Evolutionary conservation across 2,888 invertebrate species (phyloP).

Genomic region (Ernsta delagoae): DNA sequence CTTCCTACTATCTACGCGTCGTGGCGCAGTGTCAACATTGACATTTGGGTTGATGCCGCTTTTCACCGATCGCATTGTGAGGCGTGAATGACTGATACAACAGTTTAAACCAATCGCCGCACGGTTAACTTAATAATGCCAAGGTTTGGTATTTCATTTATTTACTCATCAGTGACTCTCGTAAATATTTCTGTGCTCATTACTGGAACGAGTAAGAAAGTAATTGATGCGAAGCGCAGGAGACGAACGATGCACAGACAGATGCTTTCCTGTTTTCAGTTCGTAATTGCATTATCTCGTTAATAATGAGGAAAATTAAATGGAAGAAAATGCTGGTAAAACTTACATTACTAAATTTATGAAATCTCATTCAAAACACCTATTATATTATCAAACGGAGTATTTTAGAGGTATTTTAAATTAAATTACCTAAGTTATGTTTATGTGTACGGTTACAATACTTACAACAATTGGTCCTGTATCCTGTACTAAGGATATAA

Average conservation of each 20-base stretch:
- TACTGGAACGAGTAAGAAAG: constrained; percentile 8
- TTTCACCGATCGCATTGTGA: constrained; percentile 27
- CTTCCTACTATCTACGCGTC: constrained; percentile 27
- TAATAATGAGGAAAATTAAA: not conserved
- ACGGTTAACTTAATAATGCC: constrained; percentile 16
- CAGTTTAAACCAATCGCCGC: constrained; percentile 9
- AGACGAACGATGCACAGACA: not conserved
- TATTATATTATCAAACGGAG: no score
- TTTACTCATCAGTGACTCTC: constrained; percentile 10
- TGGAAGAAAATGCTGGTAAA: not conserved
- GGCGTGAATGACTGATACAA: constrained; percentile 25
- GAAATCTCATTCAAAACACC: no score
- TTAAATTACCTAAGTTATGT: no score
- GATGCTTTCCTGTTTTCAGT: constrained; percentile 2
- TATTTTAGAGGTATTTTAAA: no score
- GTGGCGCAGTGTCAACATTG: constrained; percentile 15
- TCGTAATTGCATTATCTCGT: not conserved
- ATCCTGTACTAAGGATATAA: no score
- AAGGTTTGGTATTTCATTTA: constrained; percentile 19
- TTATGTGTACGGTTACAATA: no score
- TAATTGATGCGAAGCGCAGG: not conserved
- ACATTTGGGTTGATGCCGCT: constrained; percentile 27
- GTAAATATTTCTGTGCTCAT: constrained; percentile 10
- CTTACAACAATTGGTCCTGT: no score
- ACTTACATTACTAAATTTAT: no score